phyloP scores from a whole-genome alignment of 2,888 invertebrate species.

The Trichacis sp. region DNA sequence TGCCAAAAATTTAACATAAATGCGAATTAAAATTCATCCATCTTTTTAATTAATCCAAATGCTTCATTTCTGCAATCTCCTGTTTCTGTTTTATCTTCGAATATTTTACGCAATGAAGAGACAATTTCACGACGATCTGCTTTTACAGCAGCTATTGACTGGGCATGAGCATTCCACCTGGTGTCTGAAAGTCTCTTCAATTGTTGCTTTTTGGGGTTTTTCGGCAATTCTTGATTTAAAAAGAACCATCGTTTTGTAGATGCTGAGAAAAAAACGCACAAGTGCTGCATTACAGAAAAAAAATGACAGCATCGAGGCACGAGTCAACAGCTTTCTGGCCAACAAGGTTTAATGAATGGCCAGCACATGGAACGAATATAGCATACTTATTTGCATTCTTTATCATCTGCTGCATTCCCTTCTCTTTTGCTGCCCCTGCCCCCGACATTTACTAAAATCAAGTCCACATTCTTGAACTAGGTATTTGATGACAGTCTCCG shows the following conservation, averaged over 20 bases:
- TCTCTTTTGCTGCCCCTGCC: too few relatives aligned
- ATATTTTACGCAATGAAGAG: not conserved
- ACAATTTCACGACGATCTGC: not conserved
- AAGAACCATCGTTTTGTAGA: too few relatives aligned
- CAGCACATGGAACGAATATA: constrained; percentile 41
- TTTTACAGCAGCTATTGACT: not conserved
- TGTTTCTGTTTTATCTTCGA: not conserved
- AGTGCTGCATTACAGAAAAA: constrained; percentile 13
- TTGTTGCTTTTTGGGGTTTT: not conserved
- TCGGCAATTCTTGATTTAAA: too few relatives aligned
- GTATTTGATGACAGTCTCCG: too few relatives aligned
- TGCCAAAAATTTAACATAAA: too few relatives aligned
- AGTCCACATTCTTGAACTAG: constrained; percentile 3
- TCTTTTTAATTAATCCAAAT: too few relatives aligned
- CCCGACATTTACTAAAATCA: constrained; percentile 4
- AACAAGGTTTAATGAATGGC: constrained; percentile 40
- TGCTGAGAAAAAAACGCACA: too few relatives aligned
- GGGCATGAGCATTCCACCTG: constrained; percentile 7
- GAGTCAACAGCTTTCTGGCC: constrained; percentile 32
- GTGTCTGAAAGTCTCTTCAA: not conserved
- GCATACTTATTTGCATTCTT: constrained; percentile 16
- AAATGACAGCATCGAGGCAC: constrained; percentile 28
- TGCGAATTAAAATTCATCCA: too few relatives aligned
- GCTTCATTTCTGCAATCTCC: too few relatives aligned
- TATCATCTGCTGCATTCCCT: too few relatives aligned